Evolutionary conservation across 2,113 vertebrate genomes (phyloP), one percentile per base, ranked within the genome.

Genomic region (Girardinichthys multiradiatus): DNA sequence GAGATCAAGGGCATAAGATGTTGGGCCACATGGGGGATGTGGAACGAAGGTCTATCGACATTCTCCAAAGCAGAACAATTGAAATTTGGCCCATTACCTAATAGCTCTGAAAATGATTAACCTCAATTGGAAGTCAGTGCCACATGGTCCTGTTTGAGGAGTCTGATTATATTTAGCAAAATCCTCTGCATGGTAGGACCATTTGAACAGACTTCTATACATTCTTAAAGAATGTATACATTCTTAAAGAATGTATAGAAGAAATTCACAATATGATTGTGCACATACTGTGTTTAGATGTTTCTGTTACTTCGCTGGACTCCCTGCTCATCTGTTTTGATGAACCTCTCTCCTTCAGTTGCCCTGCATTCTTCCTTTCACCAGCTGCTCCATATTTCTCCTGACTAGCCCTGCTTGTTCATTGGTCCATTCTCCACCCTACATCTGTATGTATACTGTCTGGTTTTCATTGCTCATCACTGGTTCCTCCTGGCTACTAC

Each of bases 81-180:
- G 76, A 82, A 77, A 81, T 88, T 87, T 86, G 70, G 78, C 77
- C 82, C 63, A 19, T 39, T 58, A 64, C 59, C 28, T 90, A 88
- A 90, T 90, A 88, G 83, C 67, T 77, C 72, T 85, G 62, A 90
- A 79, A 90, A 90, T 91, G 87, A 93, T 93, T 90, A 86, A 91
- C 90, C 61, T 85, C 76, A 83, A 61, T 86, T 73, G 83, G 85
- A 51, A 78, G 80, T 74, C 21, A 60, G 76, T 9, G 54, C 58
- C 11, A 29, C 68, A 72, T 82, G 64, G 37, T 83, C 67, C 65
- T 68, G 48, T 74, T 78, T 82, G 59, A 86, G 57, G 71, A 54
- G 45, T 74, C 73, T 76, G 65, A 68, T 79, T 79, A 67, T 70
- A 67, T 81, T 79, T 61, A 37, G 21, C 39, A 33, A 71, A 79